Evolutionary conservation across 2,797 vertebrate species (phyloP), one percentile per base, ranked within the genome.

Genomic region (Hapalemur alaotrensis): DNA sequence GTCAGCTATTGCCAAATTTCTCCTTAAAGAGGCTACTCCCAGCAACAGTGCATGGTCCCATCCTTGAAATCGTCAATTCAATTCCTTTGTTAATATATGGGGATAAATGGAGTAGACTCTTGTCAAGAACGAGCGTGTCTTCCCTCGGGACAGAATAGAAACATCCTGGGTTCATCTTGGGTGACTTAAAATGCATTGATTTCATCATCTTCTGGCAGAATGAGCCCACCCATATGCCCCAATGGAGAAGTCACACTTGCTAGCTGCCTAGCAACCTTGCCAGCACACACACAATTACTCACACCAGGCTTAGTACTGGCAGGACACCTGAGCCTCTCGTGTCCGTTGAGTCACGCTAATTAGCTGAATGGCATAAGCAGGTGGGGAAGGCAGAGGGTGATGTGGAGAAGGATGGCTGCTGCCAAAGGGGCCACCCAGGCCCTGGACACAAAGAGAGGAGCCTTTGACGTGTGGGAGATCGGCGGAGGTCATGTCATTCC

Each of bases 11-110:
- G 20, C 59, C 35, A 48, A 32, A 28, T 54, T 15, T 17, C 5
- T 84, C 22, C 25, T 30, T 3, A 22, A 30, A 46, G 67, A n/a
- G 41, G 46, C 28, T 1, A 2, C 12, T 1, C 5, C 32, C 67
- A 15, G 5, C 32, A 32, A 12, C 2, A 5, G 35, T 0, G 17
- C 52, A 2, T 0, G 2, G n/a, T 1, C 14, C 30, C 70, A 5
- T 35, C 73, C 70, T 38, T 61, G 59, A 32, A 65, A 15, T 13
- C 1, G 7, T 61, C 7, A 2, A 10, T 2, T 61, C 7, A 2
- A 10, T 2, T 32, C 43, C 67, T 72, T 23, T 30, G 30, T 15
- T 13, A n/a, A 5, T 1, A 5, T 1, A 0, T 5, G 10, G 65
- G 28, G 28, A 8, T n/a, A 18, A 25, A 30, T 2, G 20, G 25